These are phyloP conservation scores for Arvicanthis niloticus DNA, from an alignment of 2,113 vertebrate species.

Conservation along the genomic window DNA sequence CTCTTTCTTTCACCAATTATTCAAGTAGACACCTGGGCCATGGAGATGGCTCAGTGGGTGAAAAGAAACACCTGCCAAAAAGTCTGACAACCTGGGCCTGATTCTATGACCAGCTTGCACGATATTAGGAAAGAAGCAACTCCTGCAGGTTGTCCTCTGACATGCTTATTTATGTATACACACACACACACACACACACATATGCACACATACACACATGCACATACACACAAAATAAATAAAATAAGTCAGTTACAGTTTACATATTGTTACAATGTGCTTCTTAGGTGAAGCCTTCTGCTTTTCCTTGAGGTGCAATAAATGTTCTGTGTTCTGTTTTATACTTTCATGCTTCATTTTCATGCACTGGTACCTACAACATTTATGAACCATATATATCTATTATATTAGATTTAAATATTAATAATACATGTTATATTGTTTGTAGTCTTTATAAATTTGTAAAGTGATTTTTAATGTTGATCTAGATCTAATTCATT, in stretches of 20 bases:
- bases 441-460: background rate
- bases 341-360: background rate
- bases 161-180: background rate
- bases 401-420: background rate
- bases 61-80: background rate
- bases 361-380: background rate
- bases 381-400: background rate
- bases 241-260: background rate
- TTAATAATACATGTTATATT: background rate
- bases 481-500: background rate
- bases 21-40: background rate
- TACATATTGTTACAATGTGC: background rate
- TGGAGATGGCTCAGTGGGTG: background rate
- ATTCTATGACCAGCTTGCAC: background rate
- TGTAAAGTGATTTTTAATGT: background rate
- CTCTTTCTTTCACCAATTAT: background rate
- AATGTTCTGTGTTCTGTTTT: background rate
- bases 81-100: background rate
- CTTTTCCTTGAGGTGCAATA: background rate
- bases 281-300: background rate
- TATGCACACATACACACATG: background rate
- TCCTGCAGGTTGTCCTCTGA: background rate
- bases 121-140: background rate
- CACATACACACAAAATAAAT: background rate
- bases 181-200: background rate